Evolutionary conservation across 2,888 invertebrate genomes (phyloP).

Genomic region (Microctonus brassicae): DNA sequence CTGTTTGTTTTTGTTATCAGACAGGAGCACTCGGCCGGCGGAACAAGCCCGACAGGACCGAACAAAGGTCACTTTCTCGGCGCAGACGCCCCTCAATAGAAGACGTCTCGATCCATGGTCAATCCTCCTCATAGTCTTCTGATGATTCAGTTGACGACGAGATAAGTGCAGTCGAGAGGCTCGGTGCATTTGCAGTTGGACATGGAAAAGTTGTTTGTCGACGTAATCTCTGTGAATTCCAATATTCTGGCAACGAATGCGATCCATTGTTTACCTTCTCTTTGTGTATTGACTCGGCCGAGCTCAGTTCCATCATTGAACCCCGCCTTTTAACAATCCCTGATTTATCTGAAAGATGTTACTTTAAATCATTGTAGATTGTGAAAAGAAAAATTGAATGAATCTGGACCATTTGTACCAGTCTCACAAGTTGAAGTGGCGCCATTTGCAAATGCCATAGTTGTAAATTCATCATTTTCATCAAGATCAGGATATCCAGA

Average conservation of each 20-base stretch:
- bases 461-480: constrained; percentile 75
- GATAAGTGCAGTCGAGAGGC: constrained; percentile 76
- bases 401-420: constrained; percentile 6
- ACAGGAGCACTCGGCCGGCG: constrained; percentile 63
- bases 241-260: constrained; percentile 62
- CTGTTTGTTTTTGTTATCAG: constrained; percentile 43
- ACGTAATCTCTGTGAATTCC: constrained; percentile 61
- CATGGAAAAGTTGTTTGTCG: constrained; percentile 56
- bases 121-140: constrained; percentile 66
- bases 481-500: constrained; percentile 71
- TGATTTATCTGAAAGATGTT: constrained; percentile 42
- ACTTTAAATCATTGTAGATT: neutral
- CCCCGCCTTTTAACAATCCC: constrained; percentile 81
- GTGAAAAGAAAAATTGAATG: neutral
- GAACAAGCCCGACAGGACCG: constrained; percentile 59
- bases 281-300: constrained; percentile 50
- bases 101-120: constrained; percentile 58
- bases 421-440: constrained; percentile 61
- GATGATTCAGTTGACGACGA: constrained; percentile 75
- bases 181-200: constrained; percentile 73
- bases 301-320: constrained; percentile 85
- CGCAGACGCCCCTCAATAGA: constrained; percentile 53
- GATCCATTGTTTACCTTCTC: constrained; percentile 65
- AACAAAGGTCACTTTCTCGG: constrained; percentile 54
- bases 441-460: constrained; percentile 69